phyloP scores from a whole-genome alignment of 2,113 vertebrate genomes.

The Galemys pyrenaicus region DNA sequence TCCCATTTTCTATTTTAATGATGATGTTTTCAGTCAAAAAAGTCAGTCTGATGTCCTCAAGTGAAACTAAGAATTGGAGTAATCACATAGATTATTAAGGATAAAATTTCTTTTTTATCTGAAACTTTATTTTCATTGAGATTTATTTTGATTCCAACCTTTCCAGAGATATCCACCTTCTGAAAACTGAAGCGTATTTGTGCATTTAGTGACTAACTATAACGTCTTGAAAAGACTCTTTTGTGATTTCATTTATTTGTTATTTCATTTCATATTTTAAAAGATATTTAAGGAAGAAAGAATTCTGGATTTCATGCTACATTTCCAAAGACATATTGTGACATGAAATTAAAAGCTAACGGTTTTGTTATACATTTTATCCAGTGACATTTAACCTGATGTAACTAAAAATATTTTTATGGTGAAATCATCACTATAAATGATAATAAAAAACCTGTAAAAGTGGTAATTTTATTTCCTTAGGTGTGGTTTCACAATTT shows the following conservation, averaged over 20 bases:
- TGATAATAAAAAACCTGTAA: conserved; percentile 23
- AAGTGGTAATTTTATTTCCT: conserved; percentile 2
- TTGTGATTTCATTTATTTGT: background rate
- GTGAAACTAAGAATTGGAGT: background rate
- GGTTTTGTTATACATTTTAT: background rate
- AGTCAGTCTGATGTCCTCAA: background rate
- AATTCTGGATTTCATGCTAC: background rate
- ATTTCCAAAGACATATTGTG: conserved; percentile 10
- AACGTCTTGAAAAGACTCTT: background rate
- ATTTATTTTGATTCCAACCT: background rate
- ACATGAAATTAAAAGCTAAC: background rate
- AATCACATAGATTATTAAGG: conserved; percentile 14
- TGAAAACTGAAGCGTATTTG: background rate
- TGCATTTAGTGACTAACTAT: background rate
- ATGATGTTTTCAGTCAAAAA: conserved; percentile 25
- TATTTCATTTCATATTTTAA: background rate
- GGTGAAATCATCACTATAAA: background rate
- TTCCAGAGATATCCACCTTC: background rate
- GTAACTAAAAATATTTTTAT: conserved; percentile 45
- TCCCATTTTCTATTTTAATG: conserved; percentile 14
- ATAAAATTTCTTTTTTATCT: background rate
- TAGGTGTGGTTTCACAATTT: background rate
- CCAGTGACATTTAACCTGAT: conserved; percentile 13
- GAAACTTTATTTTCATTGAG: background rate
- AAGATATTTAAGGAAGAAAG: background rate